Evolutionary conservation across 2,888 invertebrate genomes (phyloP).

Genomic region (Leptodirus hochenwartii): DNA sequence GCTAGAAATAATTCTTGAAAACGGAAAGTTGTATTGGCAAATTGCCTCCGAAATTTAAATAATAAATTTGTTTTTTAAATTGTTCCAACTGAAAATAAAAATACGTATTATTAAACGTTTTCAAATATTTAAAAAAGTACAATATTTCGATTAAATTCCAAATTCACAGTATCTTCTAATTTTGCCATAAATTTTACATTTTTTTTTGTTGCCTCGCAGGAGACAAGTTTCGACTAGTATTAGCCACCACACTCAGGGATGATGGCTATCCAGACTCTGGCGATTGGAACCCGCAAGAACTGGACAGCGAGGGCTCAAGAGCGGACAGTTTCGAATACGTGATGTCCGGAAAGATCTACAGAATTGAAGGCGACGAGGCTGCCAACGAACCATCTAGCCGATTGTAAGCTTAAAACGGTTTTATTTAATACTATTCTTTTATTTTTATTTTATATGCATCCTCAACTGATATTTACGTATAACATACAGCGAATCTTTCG

Average conservation of each 20-base stretch:
- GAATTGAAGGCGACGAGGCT: conserved; percentile 91
- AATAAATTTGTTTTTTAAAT: no score
- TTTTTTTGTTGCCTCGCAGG: conserved; percentile 17
- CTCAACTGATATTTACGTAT: not conserved
- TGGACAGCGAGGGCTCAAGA: conserved; percentile 72
- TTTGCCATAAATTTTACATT: not conserved
- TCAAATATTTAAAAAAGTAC: no score
- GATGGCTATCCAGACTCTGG: conserved; percentile 93
- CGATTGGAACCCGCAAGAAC: conserved; percentile 70
- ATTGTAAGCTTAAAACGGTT: no score
- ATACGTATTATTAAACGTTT: no score
- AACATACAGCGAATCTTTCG: no score
- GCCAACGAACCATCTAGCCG: conserved; percentile 71
- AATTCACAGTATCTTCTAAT: no score
- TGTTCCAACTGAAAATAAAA: no score
- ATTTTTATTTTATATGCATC: conserved; percentile 5
- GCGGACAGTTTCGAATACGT: conserved; percentile 99
- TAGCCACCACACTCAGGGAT: conserved; percentile 89
- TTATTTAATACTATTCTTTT: conserved; percentile 7
- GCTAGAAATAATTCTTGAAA: no score
- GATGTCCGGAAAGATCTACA: conserved; percentile 94
- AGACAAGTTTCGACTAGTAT: conserved; percentile 64
- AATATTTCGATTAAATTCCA: no score
- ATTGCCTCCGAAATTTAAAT: no score
- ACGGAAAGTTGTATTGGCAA: no score